Conservation (phyloP, 1,140 invertebrate genomes). For the Ephestia elutella region DNA sequence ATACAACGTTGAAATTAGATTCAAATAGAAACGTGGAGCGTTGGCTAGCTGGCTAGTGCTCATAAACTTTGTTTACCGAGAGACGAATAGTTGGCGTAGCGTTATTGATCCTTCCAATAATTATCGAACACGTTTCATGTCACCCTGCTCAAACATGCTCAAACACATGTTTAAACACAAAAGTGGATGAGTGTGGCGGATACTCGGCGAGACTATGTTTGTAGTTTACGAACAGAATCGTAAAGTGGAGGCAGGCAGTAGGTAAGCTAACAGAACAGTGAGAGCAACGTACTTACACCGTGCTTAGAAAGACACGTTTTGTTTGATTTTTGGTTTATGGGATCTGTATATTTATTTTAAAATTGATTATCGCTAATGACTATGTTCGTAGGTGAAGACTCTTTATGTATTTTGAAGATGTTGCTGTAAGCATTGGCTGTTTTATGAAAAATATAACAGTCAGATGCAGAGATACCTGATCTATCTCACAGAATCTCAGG, state of each 20-base stretch:
- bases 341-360: conserved; percentile 28
- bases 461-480: no score
- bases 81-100: conserved; percentile 65
- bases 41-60: conserved; percentile 39
- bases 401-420: no score
- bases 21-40: conserved; percentile 65
- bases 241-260: conserved; percentile 60
- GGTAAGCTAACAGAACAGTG: conserved; percentile 61
- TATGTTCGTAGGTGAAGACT: neutral
- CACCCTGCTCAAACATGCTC: conserved; percentile 66
- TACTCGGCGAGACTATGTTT: conserved; percentile 49
- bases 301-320: conserved; percentile 8
- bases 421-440: no score
- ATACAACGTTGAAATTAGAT: conserved; percentile 57
- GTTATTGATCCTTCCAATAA: conserved; percentile 73
- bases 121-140: conserved; percentile 73
- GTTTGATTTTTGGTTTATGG: conserved; percentile 25
- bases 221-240: conserved; percentile 59
- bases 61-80: conserved; percentile 66
- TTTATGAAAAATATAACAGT: neutral
- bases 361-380: neutral
- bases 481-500: no score
- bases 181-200: conserved; percentile 58
- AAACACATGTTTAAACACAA: conserved; percentile 62
- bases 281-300: conserved; percentile 28